Base-by-base conservation (phyloP, 2,113 vertebrate species). In the Syngnathus typhle region DNA sequence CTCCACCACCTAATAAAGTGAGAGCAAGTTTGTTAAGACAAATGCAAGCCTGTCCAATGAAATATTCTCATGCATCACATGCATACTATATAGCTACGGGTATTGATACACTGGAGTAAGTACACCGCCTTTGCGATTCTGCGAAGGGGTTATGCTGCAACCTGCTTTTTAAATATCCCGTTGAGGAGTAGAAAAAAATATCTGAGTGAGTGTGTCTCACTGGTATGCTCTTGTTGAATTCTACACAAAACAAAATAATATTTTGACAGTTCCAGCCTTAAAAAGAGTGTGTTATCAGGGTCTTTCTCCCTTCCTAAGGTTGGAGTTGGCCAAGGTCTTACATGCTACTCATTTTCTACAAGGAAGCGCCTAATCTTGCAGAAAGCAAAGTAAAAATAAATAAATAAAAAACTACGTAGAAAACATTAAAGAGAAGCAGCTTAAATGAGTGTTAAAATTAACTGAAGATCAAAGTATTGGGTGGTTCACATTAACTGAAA, bases 121-220 rank as follows among this genome's bases (percentile, higher is more conserved):
- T 69, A 71, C 75, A 83, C 77, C 65, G 71, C 41, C 77, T 80
- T 74, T 75, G 55, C 79, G 74, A 83, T 69, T 60, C 75, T 72
- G 73, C 72, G 73, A 71, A 67, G 72, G 60, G 72, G 74, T 74
- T 68, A 47, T 76, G 77, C 27, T 58, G 44, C 62, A 66, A 60
- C 36, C 64, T 71, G 74, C 63, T 81, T 67, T 82, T 83, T 76
- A 67, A 54, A 38, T 15, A 59, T 71, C 74, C 38, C 16, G 27
- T 15, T 55, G 6, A 27, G 54, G 12, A 6, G 6, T 4, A 4
- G 23, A 23, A 54, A 27, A 23, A 23, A 54, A 54, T 7, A 18
- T n/a, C 19, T 23, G 16, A 2, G 27, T 18, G 55, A 58, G 10
- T 36, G 13, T 16, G 15, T 58, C 55, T 58, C 55, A 58, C 55